These are phyloP conservation scores for Anseranas semipalmata DNA, from an alignment of 2,113 vertebrate species.

Conservation along the genomic window DNA sequence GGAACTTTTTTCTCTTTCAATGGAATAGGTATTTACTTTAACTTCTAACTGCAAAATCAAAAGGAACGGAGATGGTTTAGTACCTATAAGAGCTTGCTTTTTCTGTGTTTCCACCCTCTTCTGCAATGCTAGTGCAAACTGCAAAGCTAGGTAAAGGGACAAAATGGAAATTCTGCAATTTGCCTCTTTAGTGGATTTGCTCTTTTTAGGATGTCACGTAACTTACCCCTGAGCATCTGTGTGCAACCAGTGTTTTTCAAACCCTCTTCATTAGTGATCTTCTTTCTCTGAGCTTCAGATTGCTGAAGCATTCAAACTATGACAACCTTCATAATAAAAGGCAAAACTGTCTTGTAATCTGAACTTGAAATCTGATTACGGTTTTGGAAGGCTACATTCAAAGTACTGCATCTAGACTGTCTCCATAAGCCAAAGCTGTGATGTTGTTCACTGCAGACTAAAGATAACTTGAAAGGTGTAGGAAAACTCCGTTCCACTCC, in stretches of 20 bases:
- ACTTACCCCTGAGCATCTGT: neutral
- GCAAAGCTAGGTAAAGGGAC: neutral
- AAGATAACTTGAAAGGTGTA: neutral
- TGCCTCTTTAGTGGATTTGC: neutral
- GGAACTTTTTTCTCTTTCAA: neutral
- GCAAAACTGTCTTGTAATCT: neutral
- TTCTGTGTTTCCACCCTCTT: neutral
- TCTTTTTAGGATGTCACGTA: fast-evolving
- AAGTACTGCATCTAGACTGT: neutral
- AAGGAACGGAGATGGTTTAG: neutral
- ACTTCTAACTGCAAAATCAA: neutral
- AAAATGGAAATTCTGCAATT: neutral
- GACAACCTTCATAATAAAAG: neutral
- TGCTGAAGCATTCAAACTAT: neutral
- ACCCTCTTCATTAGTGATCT: neutral
- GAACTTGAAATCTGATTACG: neutral
- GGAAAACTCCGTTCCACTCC: too few species aligned
- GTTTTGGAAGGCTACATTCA: neutral
- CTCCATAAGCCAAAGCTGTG: neutral
- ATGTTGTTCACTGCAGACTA: neutral
- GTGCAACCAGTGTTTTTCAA: neutral
- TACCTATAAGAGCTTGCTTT: neutral
- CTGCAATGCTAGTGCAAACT: neutral
- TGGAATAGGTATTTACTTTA: neutral
- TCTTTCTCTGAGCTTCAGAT: neutral